These are phyloP conservation scores for Callitettix versicolor DNA, from an alignment of 1,140 invertebrate genomes.

Conservation along the genomic window DNA sequence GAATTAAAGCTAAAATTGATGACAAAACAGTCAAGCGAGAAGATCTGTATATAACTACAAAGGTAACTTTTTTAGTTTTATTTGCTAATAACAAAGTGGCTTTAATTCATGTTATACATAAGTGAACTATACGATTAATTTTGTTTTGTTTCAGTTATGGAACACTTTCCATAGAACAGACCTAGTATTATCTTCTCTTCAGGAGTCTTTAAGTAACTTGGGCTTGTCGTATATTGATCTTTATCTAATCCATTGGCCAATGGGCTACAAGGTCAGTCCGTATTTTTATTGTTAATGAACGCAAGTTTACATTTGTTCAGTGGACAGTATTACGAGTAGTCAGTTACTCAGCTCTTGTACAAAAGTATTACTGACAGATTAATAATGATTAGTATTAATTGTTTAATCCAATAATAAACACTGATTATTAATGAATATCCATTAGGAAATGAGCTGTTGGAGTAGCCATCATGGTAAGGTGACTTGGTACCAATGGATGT, in stretches of 20 bases:
- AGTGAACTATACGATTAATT: neutral
- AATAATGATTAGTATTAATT: neutral
- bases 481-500: too few species aligned
- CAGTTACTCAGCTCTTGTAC: neutral
- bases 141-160: conserved; percentile 37
- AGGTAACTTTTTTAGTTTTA: conserved; percentile 48
- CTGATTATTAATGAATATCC: neutral
- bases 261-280: conserved; percentile 41
- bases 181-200: conserved; percentile 38
- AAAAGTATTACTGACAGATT: neutral
- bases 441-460: neutral
- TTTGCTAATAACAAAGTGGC: too few species aligned
- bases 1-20: conserved; percentile 55
- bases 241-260: conserved; percentile 70
- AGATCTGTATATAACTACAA: conserved; percentile 61
- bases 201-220: conserved; percentile 49
- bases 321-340: neutral
- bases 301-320: neutral
- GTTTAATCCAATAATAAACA: neutral
- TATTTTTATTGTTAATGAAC: neutral
- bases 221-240: conserved; percentile 63
- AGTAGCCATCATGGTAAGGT: too few species aligned
- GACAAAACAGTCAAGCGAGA: conserved; percentile 59
- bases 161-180: conserved; percentile 39
- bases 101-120: neutral